Evolutionary conservation across 2,113 vertebrate genomes (phyloP).

Genomic region (Chitala chitala): DNA sequence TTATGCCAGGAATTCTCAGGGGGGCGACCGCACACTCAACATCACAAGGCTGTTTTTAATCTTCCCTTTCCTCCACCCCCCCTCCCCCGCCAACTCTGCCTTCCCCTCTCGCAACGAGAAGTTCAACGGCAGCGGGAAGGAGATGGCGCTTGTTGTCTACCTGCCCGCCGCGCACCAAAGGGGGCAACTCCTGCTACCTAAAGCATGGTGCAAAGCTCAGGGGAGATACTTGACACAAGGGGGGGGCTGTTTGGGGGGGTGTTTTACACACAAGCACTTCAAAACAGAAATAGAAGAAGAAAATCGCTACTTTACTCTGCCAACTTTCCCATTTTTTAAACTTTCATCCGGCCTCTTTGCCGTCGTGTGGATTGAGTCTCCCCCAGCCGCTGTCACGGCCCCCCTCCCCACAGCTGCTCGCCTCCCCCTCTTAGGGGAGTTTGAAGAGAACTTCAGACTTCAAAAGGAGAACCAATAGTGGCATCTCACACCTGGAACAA

Average conservation of each 20-base stretch:
- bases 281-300: conserved; percentile 62
- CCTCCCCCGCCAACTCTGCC: conserved; percentile 62
- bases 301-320: conserved; percentile 63
- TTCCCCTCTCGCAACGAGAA: conserved; percentile 31
- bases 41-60: conserved; percentile 77
- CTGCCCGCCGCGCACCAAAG: conserved; percentile 67
- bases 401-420: not conserved
- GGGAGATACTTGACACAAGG: conserved; percentile 58
- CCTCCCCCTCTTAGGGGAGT: conserved; percentile 4
- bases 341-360: conserved; percentile 63
- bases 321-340: conserved; percentile 57
- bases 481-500: not conserved
- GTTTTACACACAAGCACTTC: conserved; percentile 45
- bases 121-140: conserved; percentile 61
- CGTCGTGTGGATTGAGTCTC: conserved; percentile 28
- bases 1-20: conserved; percentile 77
- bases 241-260: conserved; percentile 40
- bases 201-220: conserved; percentile 59
- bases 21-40: conserved; percentile 67
- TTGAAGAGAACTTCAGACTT: conserved; percentile 11
- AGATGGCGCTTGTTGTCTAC: conserved; percentile 69
- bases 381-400: not conserved
- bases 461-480: not conserved
- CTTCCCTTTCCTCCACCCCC: conserved; percentile 66
- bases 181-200: conserved; percentile 68